phyloP scores from a whole-genome alignment of 2,113 vertebrate species.

The Calyptommatus sinebrachiatus region DNA sequence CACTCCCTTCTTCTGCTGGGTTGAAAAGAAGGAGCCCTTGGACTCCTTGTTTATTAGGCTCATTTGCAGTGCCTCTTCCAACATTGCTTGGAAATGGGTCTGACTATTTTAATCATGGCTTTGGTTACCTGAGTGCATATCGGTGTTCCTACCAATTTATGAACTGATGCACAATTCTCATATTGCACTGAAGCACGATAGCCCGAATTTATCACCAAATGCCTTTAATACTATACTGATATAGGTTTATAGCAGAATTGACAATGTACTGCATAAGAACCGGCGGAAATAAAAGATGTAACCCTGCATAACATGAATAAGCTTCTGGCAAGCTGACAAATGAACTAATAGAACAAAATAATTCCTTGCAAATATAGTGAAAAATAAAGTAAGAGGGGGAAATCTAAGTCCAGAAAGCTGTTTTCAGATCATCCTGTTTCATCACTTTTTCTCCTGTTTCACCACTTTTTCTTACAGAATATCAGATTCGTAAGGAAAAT shows the following conservation, averaged over 20 bases:
- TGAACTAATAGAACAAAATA: constrained; percentile 26
- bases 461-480: constrained; percentile 12
- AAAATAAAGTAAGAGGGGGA: background rate
- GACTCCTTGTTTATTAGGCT: background rate
- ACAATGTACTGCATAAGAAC: background rate
- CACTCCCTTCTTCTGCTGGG: background rate
- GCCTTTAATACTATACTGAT: fast-evolving
- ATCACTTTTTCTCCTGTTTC: too few species aligned
- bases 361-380: background rate
- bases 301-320: constrained; percentile 5
- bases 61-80: background rate
- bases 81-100: background rate
- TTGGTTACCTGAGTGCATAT: background rate
- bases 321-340: constrained; percentile 4
- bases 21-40: background rate
- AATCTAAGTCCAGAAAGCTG: constrained; percentile 30
- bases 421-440: constrained; percentile 26
- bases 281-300: background rate
- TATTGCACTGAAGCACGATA: background rate
- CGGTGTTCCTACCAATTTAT: background rate
- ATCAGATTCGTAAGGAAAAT: background rate
- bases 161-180: background rate
- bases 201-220: background rate
- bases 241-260: constrained; percentile 1
- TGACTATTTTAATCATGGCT: background rate